Conservation (phyloP, 1,140 invertebrate species). For the Conus ventricosus region DNA sequence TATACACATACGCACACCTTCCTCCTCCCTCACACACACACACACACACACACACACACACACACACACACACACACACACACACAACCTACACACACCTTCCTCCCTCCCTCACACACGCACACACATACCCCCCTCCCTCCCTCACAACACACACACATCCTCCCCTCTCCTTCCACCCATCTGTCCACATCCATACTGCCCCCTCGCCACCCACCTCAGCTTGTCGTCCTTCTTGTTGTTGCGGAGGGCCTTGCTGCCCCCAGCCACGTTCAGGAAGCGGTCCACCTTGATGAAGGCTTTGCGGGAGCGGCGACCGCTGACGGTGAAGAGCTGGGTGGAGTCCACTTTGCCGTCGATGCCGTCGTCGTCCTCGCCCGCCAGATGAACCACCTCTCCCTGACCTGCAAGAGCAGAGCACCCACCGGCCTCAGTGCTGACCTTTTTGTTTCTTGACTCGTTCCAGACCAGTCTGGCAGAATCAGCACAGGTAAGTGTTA, state of each 20-base stretch:
- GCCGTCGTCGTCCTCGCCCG: constrained; percentile 58
- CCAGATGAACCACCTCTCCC: constrained; percentile 59
- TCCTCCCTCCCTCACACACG: too few species aligned
- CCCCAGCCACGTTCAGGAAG: constrained; percentile 46
- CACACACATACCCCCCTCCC: not conserved
- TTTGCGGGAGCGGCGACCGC: constrained; percentile 43
- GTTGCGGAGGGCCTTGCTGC: constrained; percentile 43
- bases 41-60: not conserved
- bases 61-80: not conserved
- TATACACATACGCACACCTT: too few species aligned
- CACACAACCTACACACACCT: too few species aligned
- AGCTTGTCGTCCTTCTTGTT: constrained; percentile 43
- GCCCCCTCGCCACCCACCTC: constrained; percentile 21
- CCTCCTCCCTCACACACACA: too few species aligned
- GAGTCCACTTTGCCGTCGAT: constrained; percentile 41
- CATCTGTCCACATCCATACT: too few species aligned
- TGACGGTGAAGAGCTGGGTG: constrained; percentile 42
- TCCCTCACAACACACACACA: not conserved
- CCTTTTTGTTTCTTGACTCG: too few species aligned
- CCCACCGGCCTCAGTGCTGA: too few species aligned
- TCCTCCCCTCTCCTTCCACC: too few species aligned
- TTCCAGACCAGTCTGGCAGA: too few species aligned
- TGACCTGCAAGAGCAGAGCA: constrained; percentile 38
- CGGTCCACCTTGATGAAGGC: constrained; percentile 45
- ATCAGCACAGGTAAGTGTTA: too few species aligned